Percentiles rank a stretch among this genome's conserved stretches.
Conservation (phyloP, 2,888 invertebrate genomes). For the Villa cingulata region DNA sequence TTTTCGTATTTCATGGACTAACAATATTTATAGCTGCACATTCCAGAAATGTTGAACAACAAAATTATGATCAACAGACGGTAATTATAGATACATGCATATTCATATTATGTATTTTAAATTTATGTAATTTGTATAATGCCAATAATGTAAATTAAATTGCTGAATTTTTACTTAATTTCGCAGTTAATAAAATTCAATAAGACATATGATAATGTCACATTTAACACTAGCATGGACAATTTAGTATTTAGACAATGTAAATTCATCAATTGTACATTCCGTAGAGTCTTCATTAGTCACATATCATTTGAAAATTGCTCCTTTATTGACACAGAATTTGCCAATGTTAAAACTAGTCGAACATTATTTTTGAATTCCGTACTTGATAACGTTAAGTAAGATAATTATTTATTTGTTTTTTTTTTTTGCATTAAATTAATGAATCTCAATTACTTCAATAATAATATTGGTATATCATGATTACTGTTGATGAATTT, state of each 20-base stretch:
- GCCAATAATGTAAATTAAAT: too few relatives aligned
- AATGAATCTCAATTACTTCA: too few relatives aligned
- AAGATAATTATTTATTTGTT: constrained; percentile 16
- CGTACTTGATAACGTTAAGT: constrained; percentile 50
- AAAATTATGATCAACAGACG: constrained; percentile 28
- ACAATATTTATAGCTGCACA: constrained; percentile 43
- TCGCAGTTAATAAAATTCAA: constrained; percentile 34
- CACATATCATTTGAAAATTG: constrained; percentile 60
- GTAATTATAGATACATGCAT: constrained; percentile 10
- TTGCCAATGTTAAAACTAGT: constrained; percentile 58
- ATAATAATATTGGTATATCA: too few relatives aligned
- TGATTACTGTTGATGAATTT: too few relatives aligned
- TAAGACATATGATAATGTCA: constrained; percentile 29
- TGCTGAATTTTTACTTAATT: constrained; percentile 16
- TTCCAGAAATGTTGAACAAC: constrained; percentile 37
- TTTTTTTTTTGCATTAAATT: not conserved
- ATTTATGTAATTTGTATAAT: too few relatives aligned
- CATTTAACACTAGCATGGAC: constrained; percentile 49
- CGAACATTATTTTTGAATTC: constrained; percentile 51
- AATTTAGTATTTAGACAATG: constrained; percentile 48
- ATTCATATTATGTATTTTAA: constrained; percentile 23
- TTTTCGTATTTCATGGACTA: constrained; percentile 40
- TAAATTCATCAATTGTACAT: constrained; percentile 49
- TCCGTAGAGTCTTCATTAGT: constrained; percentile 52
- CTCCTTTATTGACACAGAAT: constrained; percentile 51